Evolutionary conservation across 1,140 invertebrate species (phyloP).

Genomic region (Scaptomyza montana): DNA sequence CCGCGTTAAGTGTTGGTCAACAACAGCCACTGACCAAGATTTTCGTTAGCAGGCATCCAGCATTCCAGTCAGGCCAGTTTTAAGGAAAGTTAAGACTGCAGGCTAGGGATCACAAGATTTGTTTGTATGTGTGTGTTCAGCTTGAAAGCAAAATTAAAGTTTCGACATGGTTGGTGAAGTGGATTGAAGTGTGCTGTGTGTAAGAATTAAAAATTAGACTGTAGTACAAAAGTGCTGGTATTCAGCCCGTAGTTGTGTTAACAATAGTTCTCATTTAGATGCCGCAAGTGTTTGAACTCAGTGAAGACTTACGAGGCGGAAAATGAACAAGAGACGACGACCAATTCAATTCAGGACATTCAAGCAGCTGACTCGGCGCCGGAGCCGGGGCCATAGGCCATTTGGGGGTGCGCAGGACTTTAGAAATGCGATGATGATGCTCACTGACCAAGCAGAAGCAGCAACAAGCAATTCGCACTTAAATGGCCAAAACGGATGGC

Average conservation of each 20-base stretch:
- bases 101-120: constrained; percentile 9
- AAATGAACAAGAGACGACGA: constrained; percentile 60
- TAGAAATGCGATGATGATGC: constrained; percentile 6
- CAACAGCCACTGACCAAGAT: constrained; percentile 15
- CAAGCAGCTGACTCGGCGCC: constrained; percentile 25
- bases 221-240: constrained; percentile 49
- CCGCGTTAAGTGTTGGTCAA: not conserved
- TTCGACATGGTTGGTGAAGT: constrained; percentile 17
- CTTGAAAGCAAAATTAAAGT: constrained; percentile 36
- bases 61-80: not conserved
- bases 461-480: constrained; percentile 53
- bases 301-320: constrained; percentile 56
- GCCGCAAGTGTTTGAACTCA: constrained; percentile 56
- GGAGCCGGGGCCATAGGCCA: constrained; percentile 7
- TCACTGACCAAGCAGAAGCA: constrained; percentile 36
- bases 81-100: constrained; percentile 11
- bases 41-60: not conserved
- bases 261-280: constrained; percentile 68
- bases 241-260: constrained; percentile 45
- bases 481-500: constrained; percentile 41
- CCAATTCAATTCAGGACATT: constrained; percentile 39
- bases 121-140: not conserved
- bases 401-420: not conserved
- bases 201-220: constrained; percentile 47
- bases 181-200: constrained; percentile 4